phyloP scores from a whole-genome alignment of 2,113 vertebrate genomes.

The Donacobius atricapilla region DNA sequence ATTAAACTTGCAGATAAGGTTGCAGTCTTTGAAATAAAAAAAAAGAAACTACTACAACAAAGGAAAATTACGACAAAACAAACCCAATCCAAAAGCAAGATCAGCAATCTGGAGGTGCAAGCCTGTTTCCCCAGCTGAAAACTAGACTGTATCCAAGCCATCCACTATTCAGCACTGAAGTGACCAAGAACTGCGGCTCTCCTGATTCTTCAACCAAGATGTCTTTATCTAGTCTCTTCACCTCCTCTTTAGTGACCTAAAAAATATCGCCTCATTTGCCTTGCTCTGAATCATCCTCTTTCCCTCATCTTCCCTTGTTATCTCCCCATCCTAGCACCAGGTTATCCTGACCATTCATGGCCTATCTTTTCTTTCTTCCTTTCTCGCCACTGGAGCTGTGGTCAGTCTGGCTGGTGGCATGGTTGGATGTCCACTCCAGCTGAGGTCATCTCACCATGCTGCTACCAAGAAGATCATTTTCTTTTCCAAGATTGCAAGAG shows the following conservation, averaged over 20 bases:
- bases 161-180: not conserved
- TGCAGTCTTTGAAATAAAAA: not conserved
- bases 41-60: not conserved
- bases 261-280: not conserved
- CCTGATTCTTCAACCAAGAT: not conserved
- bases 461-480: not conserved
- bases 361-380: not conserved
- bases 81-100: not conserved
- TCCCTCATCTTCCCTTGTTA: not conserved
- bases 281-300: not conserved
- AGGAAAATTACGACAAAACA: not conserved
- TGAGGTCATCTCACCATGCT: not conserved
- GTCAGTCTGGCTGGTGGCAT: not conserved
- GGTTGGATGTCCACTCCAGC: not conserved
- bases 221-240: not conserved
- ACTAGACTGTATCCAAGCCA: not conserved
- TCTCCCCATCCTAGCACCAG: not conserved
- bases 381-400: not conserved
- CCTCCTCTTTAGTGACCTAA: not conserved
- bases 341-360: fast-evolving
- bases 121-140: not conserved
- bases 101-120: not conserved
- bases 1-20: not conserved
- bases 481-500: not conserved
- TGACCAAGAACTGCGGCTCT: fast-evolving